A percentile compares a stretch with the other conserved stretches of the same genome.
phyloP scores from a whole-genome alignment of 2,797 vertebrate genomes.

The Meda fulgida region DNA sequence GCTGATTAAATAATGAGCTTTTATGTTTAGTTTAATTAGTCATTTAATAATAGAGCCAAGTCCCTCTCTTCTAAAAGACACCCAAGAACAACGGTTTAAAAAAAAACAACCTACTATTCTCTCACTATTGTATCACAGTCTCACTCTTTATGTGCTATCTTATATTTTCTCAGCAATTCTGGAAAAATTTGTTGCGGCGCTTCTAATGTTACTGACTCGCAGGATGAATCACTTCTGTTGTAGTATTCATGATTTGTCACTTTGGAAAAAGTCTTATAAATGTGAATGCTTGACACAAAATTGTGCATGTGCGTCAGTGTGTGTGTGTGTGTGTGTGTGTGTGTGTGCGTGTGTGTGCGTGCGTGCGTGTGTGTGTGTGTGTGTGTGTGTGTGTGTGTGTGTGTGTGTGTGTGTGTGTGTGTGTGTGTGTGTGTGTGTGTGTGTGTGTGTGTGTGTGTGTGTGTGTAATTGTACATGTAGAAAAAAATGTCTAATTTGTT shows the following conservation, averaged over 20 bases:
- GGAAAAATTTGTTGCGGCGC: neutral
- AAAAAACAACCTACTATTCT: neutral
- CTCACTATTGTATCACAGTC: neutral
- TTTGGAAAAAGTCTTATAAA: neutral
- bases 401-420: neutral
- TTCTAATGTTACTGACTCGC: neutral
- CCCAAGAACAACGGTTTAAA: neutral
- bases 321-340: neutral
- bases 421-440: neutral
- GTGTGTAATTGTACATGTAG: neutral
- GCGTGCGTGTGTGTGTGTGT: neutral
- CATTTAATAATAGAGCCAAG: neutral
- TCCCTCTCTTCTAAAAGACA: neutral
- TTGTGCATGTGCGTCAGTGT: neutral
- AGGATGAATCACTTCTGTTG: slow-evolving; percentile 9
- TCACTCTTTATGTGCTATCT: neutral
- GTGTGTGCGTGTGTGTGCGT: neutral
- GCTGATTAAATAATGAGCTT: neutral
- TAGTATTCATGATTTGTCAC: neutral
- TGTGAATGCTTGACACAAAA: neutral
- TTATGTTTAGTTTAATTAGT: neutral
- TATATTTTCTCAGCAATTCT: neutral
- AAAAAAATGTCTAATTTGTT: neutral
- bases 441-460: neutral
- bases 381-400: neutral